phyloP scores from a whole-genome alignment of 1,140 invertebrate species.

The Zeugodacus cucurbitae region DNA sequence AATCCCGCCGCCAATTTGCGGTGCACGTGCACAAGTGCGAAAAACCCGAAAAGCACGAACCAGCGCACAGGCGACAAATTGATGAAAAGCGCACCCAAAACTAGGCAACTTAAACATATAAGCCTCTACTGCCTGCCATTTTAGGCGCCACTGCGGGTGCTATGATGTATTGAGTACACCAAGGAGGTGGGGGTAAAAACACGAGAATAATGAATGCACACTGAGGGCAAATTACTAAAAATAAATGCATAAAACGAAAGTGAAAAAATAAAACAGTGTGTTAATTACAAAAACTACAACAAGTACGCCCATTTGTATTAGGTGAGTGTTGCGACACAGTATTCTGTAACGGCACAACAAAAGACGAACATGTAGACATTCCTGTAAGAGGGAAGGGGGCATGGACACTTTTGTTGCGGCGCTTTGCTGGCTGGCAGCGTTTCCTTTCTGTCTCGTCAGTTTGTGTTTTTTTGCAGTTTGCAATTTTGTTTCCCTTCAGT shows the following conservation, averaged over 20 bases:
- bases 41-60: background rate
- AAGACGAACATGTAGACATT: background rate
- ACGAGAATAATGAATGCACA: background rate
- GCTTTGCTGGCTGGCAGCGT: background rate
- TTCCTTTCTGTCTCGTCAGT: background rate
- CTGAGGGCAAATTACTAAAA: background rate
- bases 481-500: background rate
- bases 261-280: background rate
- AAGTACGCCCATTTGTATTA: background rate
- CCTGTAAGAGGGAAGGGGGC: background rate
- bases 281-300: background rate
- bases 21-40: constrained; percentile 13
- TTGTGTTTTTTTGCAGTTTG: background rate
- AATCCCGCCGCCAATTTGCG: constrained; percentile 2
- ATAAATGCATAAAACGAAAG: background rate
- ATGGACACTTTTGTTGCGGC: background rate
- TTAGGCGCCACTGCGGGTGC: background rate
- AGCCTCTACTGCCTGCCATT: background rate
- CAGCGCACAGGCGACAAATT: background rate
- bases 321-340: background rate
- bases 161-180: background rate
- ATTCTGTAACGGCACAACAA: background rate
- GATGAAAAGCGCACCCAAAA: background rate
- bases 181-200: too few species aligned
- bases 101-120: background rate